These are phyloP conservation scores for Micrastur ruficollis DNA, from an alignment of 2,797 vertebrate species.

Conservation along the genomic window DNA sequence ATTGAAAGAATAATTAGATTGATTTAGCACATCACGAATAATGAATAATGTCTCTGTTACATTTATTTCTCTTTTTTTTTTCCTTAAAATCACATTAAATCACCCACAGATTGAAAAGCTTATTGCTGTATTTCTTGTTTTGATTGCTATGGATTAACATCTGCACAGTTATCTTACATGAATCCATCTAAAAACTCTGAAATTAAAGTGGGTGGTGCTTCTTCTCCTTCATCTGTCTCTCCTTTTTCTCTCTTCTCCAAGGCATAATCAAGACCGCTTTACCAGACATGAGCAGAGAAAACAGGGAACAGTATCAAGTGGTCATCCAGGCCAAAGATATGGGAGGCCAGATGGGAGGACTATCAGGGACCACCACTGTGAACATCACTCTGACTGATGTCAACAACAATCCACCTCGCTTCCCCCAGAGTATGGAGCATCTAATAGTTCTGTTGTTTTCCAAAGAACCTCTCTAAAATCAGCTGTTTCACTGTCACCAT, in stretches of 20 bases:
- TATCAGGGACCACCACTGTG: slow-evolving; percentile 93
- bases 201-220: not conserved
- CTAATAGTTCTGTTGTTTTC: not conserved
- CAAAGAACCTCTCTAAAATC: not conserved
- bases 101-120: not conserved
- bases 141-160: not conserved
- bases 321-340: slow-evolving; percentile 98
- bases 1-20: not conserved
- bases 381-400: slow-evolving; percentile 92
- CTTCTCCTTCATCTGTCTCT: not conserved
- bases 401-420: slow-evolving; percentile 95
- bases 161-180: not conserved
- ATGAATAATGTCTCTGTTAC: not conserved
- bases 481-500: not conserved
- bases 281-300: slow-evolving; percentile 94
- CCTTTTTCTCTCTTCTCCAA: slow-evolving; percentile 48
- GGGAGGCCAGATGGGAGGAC: slow-evolving; percentile 96
- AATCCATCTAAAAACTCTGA: not conserved
- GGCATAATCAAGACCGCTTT: slow-evolving; percentile 95
- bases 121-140: not conserved
- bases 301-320: slow-evolving; percentile 93
- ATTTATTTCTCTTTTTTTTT: not conserved
- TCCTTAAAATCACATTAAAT: not conserved
- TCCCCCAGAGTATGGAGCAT: slow-evolving; percentile 87
- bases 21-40: not conserved